Base-by-base conservation (phyloP, 1,140 invertebrate genomes). In the Achatina immaculata region DNA sequence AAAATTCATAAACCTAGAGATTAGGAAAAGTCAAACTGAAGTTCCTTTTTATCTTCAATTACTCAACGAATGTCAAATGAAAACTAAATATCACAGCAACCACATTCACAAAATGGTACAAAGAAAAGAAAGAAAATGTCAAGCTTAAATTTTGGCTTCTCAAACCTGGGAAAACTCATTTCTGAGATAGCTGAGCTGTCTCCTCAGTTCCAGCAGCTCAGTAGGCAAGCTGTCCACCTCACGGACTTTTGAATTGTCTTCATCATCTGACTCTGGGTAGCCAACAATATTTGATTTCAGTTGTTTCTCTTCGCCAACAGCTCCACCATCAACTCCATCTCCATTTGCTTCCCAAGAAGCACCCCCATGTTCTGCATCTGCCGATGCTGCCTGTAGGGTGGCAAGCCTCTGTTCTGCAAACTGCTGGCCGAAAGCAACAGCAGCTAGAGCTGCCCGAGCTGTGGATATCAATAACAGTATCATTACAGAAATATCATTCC, bases 141-240 rank as follows among this genome's bases (percentile, higher is more conserved):
- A n/a, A n/a, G n/a, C n/a, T n/a, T n/a, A n/a, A n/a, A n/a, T n/a
- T n/a, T n/a, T n/a, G n/a, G 40, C 21, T 9, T 14, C 34, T 24
- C 79, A 55, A 16, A 87, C 89, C 82, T 86, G 83, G 75, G 85
- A 87, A n/a, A 88, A 84, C 73, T 88, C 86, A 83, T 89, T 90
- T 51, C 84, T 85, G 9, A 90, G 84, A 51, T 85, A 88, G 77
- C 84, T 85, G 36, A 89, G 83, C 76, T 87, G 83, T 58, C 89
- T 80, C 71, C 85, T 83, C 31, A 90, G 82, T 31, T 88, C 88
- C 9, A 81, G 24, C n/a, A 90, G 77, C 34, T 87, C 85, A 0
- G 74, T 76, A n/a, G 86, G 86, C 19, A 86, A 48, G 36, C 74
- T 68, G 0, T 83, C 81, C 2, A 75, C 77, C 43, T 80, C 72